Evolutionary conservation across 2,797 vertebrate genomes (phyloP).

Genomic region (Danionella dracula): DNA sequence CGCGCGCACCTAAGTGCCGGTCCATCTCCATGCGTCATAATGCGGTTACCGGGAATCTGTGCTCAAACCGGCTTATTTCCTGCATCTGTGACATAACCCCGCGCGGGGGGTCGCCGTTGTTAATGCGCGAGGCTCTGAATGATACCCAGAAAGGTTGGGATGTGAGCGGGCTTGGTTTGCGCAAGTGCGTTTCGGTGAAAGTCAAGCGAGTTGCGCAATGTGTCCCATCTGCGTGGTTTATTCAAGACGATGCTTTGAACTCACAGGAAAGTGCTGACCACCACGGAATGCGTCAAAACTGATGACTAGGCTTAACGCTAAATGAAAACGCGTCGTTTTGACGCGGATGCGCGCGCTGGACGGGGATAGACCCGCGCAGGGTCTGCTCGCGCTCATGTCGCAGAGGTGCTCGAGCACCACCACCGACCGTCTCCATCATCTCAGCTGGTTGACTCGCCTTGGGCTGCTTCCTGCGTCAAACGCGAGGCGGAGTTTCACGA

Average conservation of each 20-base stretch:
- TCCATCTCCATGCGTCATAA: slow-evolving; percentile 69
- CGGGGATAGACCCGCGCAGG: neutral
- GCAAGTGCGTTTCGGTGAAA: slow-evolving; percentile 13
- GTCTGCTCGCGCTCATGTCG: neutral
- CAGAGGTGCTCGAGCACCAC: slow-evolving; percentile 47
- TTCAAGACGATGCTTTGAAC: neutral
- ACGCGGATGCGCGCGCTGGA: neutral
- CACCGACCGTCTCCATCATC: slow-evolving; percentile 59
- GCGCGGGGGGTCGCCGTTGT: slow-evolving; percentile 50
- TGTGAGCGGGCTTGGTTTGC: neutral
- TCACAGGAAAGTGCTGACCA: neutral
- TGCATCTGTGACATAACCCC: slow-evolving; percentile 63
- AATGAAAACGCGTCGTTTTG: slow-evolving; percentile 52
- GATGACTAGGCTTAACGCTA: slow-evolving; percentile 17
- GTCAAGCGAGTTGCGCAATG: slow-evolving; percentile 50
- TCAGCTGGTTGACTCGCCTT: slow-evolving; percentile 54
- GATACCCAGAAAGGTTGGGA: slow-evolving; percentile 1
- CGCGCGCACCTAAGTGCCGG: neutral
- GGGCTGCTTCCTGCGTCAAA: slow-evolving; percentile 67
- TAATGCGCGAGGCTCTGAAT: slow-evolving; percentile 26
- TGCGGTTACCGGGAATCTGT: slow-evolving; percentile 73
- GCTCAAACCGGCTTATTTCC: slow-evolving; percentile 63
- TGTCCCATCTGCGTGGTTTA: slow-evolving; percentile 22
- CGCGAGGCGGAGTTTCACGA: slow-evolving; percentile 59
- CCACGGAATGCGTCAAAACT: slow-evolving; percentile 26